Evolutionary conservation across 2,797 vertebrate genomes (phyloP), one percentile per base, ranked within the genome.

Genomic region (Danio jaintianensis): DNA sequence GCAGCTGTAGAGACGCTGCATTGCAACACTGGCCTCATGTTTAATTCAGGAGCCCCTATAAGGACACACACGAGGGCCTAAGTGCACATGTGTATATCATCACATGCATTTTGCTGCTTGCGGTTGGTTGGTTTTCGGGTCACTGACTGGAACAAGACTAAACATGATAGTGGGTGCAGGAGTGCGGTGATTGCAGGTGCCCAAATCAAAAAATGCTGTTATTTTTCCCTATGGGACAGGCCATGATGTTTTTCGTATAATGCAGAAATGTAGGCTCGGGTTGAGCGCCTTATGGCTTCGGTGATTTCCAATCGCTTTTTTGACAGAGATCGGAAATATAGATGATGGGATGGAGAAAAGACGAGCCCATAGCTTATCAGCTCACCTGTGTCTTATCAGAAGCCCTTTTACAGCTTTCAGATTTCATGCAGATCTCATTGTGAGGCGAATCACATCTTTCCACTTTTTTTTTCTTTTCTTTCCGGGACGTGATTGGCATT

Each of bases 41-140:
- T 91, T 91, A 87, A 92, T 91, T 92, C 83, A 90, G 82, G 67
- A 69, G 72, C 73, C 16, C 69, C 73, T 86, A 86, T 83, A 81
- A 80, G 78, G 47, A 29, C 59, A 73, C 75, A 53, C 47, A 63
- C 82, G 75, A 72, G 82, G 59, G 81, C 80, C 88, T 89, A 82
- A 84, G 80, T 86, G 85, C 85, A 79, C 62, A 77, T 83, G 80
- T 83, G 83, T 80, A 71, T 84, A 64, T 80, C 70, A 81, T 68
- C 68, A 43, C 85, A 82, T 82, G 83, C 48, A 84, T 75, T 47
- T 66, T 75, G 78, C 83, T 81, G 72, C 76, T 69, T 78, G 22
- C 53, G 9, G 67, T 68, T 36, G 36, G 74, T 85, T 78, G 82
- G 80, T 78, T 84, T 79, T 85, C 85, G 88, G 91, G 88, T 92